These are phyloP conservation scores for Carcinoscorpius rotundicauda DNA, from an alignment of 1,140 invertebrate species.

Conservation along the genomic window DNA sequence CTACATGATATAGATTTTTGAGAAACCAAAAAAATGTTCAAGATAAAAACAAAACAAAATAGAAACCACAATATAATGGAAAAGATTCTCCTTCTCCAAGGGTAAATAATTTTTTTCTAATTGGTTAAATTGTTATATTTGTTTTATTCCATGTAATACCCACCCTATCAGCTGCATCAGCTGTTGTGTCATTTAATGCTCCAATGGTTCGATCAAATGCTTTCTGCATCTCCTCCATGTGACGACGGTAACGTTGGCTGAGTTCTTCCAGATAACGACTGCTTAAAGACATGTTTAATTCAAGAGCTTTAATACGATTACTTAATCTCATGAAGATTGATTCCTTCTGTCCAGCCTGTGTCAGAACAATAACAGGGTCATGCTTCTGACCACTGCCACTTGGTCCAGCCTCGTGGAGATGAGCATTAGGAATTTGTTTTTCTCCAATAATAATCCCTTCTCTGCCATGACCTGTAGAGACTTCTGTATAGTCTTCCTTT, in stretches of 20 bases:
- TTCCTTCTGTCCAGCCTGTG: constrained; percentile 60
- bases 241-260: constrained; percentile 84
- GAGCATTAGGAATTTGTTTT: too few relatives aligned
- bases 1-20: too few relatives aligned
- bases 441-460: too few relatives aligned
- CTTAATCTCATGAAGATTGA: constrained; percentile 88
- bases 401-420: too few relatives aligned
- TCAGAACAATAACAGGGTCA: constrained; percentile 11
- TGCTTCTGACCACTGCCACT: constrained; percentile 2
- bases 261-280: constrained; percentile 91
- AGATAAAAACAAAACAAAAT: constrained; percentile 26
- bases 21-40: constrained; percentile 21
- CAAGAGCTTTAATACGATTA: constrained; percentile 89
- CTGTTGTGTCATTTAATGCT: constrained; percentile 56
- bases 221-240: constrained; percentile 87
- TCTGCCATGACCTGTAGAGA: too few relatives aligned
- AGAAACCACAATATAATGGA: constrained; percentile 30
- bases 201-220: constrained; percentile 66
- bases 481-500: too few relatives aligned
- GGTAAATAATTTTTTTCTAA: neutral
- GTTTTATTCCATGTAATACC: constrained; percentile 36
- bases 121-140: neutral
- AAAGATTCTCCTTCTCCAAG: neutral
- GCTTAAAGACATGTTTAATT: constrained; percentile 90
- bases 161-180: constrained; percentile 40